Evolutionary conservation across 2,888 invertebrate genomes (phyloP).

Genomic region (Neuroscelio doddi): DNA sequence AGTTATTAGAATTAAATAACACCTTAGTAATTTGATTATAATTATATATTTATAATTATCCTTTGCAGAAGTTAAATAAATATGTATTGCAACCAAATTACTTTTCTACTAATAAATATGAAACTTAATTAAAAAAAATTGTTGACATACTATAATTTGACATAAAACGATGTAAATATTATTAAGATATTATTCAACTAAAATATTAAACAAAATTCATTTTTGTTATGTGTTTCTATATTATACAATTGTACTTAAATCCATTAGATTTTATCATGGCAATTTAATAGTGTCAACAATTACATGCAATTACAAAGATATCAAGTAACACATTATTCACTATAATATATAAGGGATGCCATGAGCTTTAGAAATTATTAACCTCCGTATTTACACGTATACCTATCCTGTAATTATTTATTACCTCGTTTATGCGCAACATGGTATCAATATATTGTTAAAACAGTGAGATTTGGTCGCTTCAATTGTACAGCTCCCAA

Average conservation of each 20-base stretch:
- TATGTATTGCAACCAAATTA: neutral
- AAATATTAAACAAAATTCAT: too few relatives aligned
- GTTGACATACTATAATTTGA: too few relatives aligned
- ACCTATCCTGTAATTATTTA: slow-evolving; percentile 37
- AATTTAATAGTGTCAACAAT: too few relatives aligned
- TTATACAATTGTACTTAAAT: too few relatives aligned
- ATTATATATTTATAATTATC: too few relatives aligned
- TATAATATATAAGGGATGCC: slow-evolving; percentile 35
- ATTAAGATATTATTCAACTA: too few relatives aligned
- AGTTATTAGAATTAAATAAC: neutral
- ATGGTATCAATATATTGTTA: slow-evolving; percentile 36
- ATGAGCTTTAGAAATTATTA: slow-evolving; percentile 31
- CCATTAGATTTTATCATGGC: too few relatives aligned
- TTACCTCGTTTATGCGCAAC: slow-evolving; percentile 33
- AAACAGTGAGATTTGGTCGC: slow-evolving; percentile 31
- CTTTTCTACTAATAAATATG: neutral
- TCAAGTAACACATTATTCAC: too few relatives aligned
- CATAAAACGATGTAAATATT: too few relatives aligned
- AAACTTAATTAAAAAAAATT: neutral
- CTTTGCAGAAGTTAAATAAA: too few relatives aligned
- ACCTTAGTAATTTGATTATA: neutral
- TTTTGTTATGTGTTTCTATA: too few relatives aligned
- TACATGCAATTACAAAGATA: too few relatives aligned
- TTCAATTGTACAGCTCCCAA: slow-evolving; percentile 31
- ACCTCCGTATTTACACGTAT: slow-evolving; percentile 11